phyloP scores from a whole-genome alignment of 1,140 invertebrate genomes.

The Musca vetustissima region DNA sequence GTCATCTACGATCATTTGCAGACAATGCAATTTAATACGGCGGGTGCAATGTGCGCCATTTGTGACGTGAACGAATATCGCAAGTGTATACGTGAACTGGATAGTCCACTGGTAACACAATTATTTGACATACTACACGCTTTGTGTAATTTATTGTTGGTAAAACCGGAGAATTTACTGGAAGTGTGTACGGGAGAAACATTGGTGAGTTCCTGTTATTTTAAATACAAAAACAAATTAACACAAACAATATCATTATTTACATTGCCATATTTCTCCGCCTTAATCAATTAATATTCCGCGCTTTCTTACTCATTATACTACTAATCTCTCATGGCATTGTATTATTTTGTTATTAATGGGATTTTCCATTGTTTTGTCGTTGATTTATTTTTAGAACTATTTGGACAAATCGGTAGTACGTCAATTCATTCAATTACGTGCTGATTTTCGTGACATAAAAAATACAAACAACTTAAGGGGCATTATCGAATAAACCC shows the following conservation, averaged over 20 bases:
- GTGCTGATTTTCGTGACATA: conserved; percentile 67
- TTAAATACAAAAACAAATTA: too few relatives aligned
- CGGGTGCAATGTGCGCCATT: conserved; percentile 95
- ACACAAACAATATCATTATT: too few relatives aligned
- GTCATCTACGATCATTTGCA: conserved; percentile 95
- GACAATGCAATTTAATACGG: conserved; percentile 93
- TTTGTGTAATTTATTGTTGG: conserved; percentile 91
- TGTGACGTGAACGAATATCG: conserved; percentile 97
- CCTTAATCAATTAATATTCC: background rate
- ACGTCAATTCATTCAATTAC: conserved; percentile 89
- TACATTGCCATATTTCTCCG: background rate
- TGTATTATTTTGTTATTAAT: background rate
- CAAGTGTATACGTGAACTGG: conserved; percentile 75
- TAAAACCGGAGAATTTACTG: conserved; percentile 93
- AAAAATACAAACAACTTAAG: conserved; percentile 52
- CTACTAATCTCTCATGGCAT: background rate
- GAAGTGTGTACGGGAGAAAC: conserved; percentile 94
- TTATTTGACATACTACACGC: conserved; percentile 95
- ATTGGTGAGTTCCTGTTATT: conserved; percentile 74
- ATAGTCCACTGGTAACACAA: conserved; percentile 75
- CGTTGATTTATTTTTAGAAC: conserved; percentile 64
- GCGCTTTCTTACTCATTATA: background rate
- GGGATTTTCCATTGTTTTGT: conserved; percentile 11
- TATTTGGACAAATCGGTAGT: conserved; percentile 84
- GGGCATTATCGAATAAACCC: conserved; percentile 46